phyloP scores from a whole-genome alignment of 2,888 invertebrate genomes.

The Cataglyphis livida region DNA sequence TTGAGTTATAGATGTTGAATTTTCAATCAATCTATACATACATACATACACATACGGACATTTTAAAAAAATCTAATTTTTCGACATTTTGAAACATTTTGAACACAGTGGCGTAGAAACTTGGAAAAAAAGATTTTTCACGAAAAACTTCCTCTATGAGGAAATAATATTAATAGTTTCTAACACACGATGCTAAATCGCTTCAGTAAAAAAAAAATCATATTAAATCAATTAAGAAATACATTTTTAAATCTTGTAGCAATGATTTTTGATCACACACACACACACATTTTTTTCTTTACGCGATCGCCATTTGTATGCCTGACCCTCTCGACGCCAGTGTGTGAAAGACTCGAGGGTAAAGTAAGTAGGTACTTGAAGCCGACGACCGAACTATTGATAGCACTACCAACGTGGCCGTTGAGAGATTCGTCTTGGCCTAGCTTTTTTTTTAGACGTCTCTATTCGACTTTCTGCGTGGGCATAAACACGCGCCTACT shows the following conservation, averaged over 20 bases:
- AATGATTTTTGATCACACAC: background rate
- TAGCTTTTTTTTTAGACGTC: slow-evolving; percentile 55
- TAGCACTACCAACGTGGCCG: slow-evolving; percentile 75
- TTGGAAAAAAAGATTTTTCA: no score
- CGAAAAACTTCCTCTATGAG: no score
- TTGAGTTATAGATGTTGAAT: no score
- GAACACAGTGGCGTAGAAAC: no score
- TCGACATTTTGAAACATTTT: no score
- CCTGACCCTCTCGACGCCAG: slow-evolving; percentile 66
- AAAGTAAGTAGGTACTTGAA: slow-evolving; percentile 69
- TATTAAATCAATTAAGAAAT: background rate
- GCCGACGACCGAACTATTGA: slow-evolving; percentile 75
- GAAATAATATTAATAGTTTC: background rate
- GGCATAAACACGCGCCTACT: background rate
- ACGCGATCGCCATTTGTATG: slow-evolving; percentile 61
- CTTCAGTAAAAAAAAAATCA: background rate
- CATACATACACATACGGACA: no score
- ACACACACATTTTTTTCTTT: slow-evolving; percentile 4
- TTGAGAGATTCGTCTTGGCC: slow-evolving; percentile 74
- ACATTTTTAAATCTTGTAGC: background rate
- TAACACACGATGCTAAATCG: background rate
- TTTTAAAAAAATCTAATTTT: no score
- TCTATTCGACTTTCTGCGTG: slow-evolving; percentile 35
- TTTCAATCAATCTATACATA: no score
- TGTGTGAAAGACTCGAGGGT: slow-evolving; percentile 69